Conservation (phyloP, 1,140 invertebrate genomes). For the Drosophila pruinosa region DNA sequence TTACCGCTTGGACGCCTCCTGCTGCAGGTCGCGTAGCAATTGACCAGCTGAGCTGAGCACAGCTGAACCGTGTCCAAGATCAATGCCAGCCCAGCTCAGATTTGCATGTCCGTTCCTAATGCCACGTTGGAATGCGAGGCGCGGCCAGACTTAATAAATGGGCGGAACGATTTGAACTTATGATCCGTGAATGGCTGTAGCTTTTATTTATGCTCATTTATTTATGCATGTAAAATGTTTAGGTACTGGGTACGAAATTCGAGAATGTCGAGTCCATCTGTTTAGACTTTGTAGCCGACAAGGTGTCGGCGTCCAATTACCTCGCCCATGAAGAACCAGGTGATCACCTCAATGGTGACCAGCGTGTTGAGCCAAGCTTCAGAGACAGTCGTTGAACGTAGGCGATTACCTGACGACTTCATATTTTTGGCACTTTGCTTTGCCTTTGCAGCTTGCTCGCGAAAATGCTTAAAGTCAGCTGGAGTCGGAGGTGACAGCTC, state of each 20-base stretch:
- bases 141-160: conserved; percentile 9
- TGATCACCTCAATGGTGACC: conserved; percentile 92
- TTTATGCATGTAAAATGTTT: conserved; percentile 1
- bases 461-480: conserved; percentile 91
- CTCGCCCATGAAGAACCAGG: conserved; percentile 99
- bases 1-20: conserved; percentile 57
- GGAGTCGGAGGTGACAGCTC: conserved; percentile 95
- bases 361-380: conserved; percentile 95
- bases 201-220: conserved; percentile 27
- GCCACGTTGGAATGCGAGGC: conserved; percentile 23
- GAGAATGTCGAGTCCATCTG: neutral
- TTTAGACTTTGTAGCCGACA: conserved; percentile 95
- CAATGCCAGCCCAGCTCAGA: conserved; percentile 31
- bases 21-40: conserved; percentile 35
- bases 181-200: conserved; percentile 36
- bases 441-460: conserved; percentile 83
- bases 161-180: conserved; percentile 21
- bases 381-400: conserved; percentile 91
- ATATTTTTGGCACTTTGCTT: conserved; percentile 86
- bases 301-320: conserved; percentile 96
- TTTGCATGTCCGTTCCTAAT: conserved; percentile 28
- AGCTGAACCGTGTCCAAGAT: conserved; percentile 30
- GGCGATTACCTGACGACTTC: conserved; percentile 86
- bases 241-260: neutral
- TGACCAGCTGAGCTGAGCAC: conserved; percentile 34